Base-by-base conservation (phyloP, 2,113 vertebrate genomes). In the Pterocles gutturalis region DNA sequence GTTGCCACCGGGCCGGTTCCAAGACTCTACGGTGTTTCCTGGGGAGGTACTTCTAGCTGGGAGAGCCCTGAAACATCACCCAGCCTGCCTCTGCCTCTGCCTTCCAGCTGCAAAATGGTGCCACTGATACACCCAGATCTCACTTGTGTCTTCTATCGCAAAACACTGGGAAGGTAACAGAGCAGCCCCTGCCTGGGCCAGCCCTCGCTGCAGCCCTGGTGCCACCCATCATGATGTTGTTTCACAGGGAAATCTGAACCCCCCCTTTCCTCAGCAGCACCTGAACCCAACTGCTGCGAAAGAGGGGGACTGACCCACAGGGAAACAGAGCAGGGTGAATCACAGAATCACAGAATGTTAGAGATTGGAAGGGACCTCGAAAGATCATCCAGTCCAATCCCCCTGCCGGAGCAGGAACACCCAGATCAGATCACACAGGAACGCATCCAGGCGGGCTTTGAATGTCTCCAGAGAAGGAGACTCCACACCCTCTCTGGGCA, bases 131-230 rank as follows among this genome's bases (percentile, higher is more conserved):
- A 2, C 8, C 41, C 20, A 5, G 41, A 8, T 6, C 57, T n/a
- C 2, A 0, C n/a, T 10, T 0, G 1, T 2, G 25, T 3, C 43
- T 36, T 34, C 0, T 0, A 16, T 0, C 5, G 3, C 2, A 9
- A 38, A n/a, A 5, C 1, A 2, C 29, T 3, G 17, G 51, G 55
- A 21, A 33, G 19, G 25, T 4, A 14, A 12, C 38, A 38, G 38
- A 38, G 38, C 38, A 38, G 41, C 41, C 36, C 3, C 41, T 25
- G 55, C 21, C 28, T 10, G 2, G 6, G 1, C 33, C 46, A 38
- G 38, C 46, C 55, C 62, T 5, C 2, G 1, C 51, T 5, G 13
- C 53, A 17, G 62, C 62, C 34, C 49, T 1, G 45, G 7, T 6
- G 2, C 8, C 33, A 24, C 34, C 16, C 2, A 0, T 0, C 9